These are phyloP conservation scores for Megaptera novaeangliae DNA, from an alignment of 2,113 vertebrate species.

Conservation along the genomic window DNA sequence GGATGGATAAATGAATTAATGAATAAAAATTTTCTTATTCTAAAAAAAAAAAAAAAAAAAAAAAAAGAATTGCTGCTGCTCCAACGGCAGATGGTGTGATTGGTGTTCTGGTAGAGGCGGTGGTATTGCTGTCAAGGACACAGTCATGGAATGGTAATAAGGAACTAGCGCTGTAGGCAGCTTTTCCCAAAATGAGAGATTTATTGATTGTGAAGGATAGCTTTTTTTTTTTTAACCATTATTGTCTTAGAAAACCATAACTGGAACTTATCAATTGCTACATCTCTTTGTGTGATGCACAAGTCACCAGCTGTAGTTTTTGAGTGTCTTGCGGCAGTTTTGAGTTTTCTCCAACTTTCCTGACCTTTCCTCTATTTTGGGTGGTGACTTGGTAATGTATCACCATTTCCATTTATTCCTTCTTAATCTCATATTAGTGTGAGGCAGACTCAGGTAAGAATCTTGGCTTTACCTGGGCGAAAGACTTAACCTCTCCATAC, in stretches of 20 bases:
- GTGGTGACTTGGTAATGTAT: not conserved
- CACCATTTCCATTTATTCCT: not conserved
- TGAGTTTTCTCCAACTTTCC: not conserved
- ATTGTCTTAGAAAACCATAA: not conserved
- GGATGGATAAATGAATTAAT: not conserved
- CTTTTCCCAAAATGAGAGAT: constrained; percentile 24
- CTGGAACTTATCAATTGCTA: not conserved
- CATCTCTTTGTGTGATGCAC: not conserved
- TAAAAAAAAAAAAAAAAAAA: not conserved
- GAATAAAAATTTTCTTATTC: not conserved
- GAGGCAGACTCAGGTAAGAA: not conserved
- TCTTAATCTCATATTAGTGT: not conserved
- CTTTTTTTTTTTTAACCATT: constrained; percentile 12
- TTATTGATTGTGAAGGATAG: not conserved
- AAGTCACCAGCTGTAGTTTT: not conserved
- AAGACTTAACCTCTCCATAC: not conserved
- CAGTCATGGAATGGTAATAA: constrained; percentile 3
- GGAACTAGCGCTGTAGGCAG: not conserved
- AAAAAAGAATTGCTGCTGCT: not conserved
- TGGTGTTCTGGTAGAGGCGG: not conserved
- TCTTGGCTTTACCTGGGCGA: not conserved
- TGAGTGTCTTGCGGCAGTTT: not conserved
- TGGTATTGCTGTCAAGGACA: not conserved
- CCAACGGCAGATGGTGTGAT: constrained; percentile 38
- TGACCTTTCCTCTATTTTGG: not conserved